Conservation (phyloP, 2,797 vertebrate genomes). For the Cheirogaleus major region DNA sequence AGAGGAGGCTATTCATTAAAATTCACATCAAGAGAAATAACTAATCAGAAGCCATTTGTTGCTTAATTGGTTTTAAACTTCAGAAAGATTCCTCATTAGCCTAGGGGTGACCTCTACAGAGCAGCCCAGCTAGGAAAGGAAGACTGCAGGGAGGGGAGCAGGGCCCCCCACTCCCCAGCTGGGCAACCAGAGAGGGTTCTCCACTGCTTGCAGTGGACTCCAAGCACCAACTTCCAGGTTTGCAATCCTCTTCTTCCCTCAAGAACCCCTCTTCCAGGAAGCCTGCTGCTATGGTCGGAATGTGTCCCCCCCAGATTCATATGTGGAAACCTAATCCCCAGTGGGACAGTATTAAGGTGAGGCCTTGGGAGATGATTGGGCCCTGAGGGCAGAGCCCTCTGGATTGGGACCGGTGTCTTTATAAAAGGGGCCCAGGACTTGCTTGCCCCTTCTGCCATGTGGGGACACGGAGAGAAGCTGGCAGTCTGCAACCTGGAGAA, state of each 20-base stretch:
- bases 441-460: background rate
- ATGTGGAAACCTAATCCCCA: background rate
- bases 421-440: background rate
- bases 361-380: background rate
- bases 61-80: slow-evolving; percentile 75
- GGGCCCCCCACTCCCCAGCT: background rate
- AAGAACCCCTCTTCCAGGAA: background rate
- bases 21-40: slow-evolving; percentile 69
- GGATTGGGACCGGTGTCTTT: background rate
- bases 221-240: background rate
- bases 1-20: slow-evolving; percentile 51
- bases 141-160: background rate
- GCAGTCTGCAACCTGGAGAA: background rate
- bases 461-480: background rate
- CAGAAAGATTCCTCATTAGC: slow-evolving; percentile 64
- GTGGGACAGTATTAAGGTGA: background rate
- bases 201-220: background rate
- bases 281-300: background rate
- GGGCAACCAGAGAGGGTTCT: background rate
- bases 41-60: slow-evolving; percentile 62
- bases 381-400: no score
- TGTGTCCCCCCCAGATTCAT: background rate
- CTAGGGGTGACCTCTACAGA: slow-evolving; percentile 52
- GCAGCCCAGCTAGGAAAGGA: background rate
- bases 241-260: background rate